Conservation (phyloP, 53 echinoderm and acorn worm species). For the Echinarachnius parma region DNA sequence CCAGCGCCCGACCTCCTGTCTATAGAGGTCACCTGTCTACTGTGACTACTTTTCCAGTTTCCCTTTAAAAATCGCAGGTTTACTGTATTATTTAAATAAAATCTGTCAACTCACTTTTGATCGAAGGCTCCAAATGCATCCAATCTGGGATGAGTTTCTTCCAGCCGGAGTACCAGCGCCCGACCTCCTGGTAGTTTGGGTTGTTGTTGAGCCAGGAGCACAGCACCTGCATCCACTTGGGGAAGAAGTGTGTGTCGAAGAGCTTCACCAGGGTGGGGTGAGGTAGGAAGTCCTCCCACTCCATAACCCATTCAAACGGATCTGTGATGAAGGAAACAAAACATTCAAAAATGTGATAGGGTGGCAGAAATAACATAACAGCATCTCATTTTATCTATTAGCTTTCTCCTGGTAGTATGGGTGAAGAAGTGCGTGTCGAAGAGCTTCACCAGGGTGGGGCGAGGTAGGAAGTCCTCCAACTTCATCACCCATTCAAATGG, state of each 20-base stretch:
- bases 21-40: too few species aligned
- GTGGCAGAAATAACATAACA: too few species aligned
- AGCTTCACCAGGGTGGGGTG: slow-evolving; percentile 73
- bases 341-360: too few species aligned
- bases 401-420: too few species aligned
- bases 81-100: too few species aligned
- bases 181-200: slow-evolving; percentile 94
- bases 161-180: slow-evolving; percentile 93
- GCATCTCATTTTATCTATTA: too few species aligned
- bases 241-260: slow-evolving; percentile 92
- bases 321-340: too few species aligned
- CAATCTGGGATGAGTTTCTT: slow-evolving; percentile 76
- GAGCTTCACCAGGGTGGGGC: slow-evolving; percentile 71
- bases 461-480: slow-evolving; percentile 92
- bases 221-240: slow-evolving; percentile 96
- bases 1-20: slow-evolving; percentile 90
- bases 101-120: slow-evolving; percentile 93
- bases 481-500: slow-evolving; percentile 96
- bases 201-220: slow-evolving; percentile 89
- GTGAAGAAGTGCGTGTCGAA: slow-evolving; percentile 97
- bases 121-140: slow-evolving; percentile 60
- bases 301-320: slow-evolving; percentile 94
- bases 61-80: too few species aligned
- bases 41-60: too few species aligned
- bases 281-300: slow-evolving; percentile 94